Base-by-base conservation (phyloP, 2,888 invertebrate species). In the Tiliacea citrago region DNA sequence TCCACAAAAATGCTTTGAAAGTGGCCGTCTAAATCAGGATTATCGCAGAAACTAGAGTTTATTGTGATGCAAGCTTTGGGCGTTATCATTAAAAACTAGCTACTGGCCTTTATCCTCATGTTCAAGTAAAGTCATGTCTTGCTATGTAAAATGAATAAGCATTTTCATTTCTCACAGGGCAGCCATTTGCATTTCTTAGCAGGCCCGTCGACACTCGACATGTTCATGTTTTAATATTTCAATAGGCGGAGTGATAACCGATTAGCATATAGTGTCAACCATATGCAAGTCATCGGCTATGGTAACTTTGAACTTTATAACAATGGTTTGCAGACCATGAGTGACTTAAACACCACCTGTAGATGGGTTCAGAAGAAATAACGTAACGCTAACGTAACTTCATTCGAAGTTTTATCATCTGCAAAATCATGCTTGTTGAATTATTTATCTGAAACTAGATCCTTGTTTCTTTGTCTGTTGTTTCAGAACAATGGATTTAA, bases 261-360 rank as follows among this genome's bases (percentile, higher is more conserved):
- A 85, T 83, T 83, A 67, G 66, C 83, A 83, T 83, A 82, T 55
- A 69, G 83, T 83, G 79, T 79, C 85, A 83, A 69, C 62, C 16
- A 42, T 71, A 76, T 85, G 85, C 79, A 60, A 75, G 79, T 75
- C 60, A 63, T 24, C 24, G n/a, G 35, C 68, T 84, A 68, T 58
- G 70, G 72, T 68, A 84, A 75, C 84, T 82, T 68, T 81, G 73
- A 84, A 77, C 69, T 81, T 77, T 77, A 70, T 47, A 57, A 82
- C 85, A 82, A 81, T 82, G 72, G 85, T n/a, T 67, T 24, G 51
- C 39, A 51, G 35, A 73, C 21, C 58, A 76, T 68, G 71, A 81
- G 24, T 67, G 69, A 58, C 55, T 55, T 58, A 12, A 73, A 61
- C 68, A 68, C 45, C 58, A 63, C 72, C 55, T 73, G 39, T 9